These are phyloP conservation scores for Meleagris gallopavo DNA, from an alignment of 2,113 vertebrate species.

Conservation along the genomic window DNA sequence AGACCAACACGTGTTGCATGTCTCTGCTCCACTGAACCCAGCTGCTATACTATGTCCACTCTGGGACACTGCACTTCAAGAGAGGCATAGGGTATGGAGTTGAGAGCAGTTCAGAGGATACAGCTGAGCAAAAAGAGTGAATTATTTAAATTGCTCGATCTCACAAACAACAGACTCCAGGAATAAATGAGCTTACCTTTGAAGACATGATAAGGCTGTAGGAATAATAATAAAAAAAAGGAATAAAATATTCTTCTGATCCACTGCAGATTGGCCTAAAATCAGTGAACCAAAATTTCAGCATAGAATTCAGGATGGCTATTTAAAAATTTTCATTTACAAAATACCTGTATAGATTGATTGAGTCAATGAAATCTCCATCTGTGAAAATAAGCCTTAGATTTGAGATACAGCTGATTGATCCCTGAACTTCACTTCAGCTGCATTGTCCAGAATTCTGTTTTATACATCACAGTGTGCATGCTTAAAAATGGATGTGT, in stretches of 20 bases:
- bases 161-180: neutral
- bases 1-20: fast-evolving
- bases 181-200: neutral
- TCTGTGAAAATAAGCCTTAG: neutral
- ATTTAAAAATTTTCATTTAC: neutral
- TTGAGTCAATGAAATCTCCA: neutral
- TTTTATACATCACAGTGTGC: neutral
- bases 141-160: neutral
- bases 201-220: neutral
- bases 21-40: neutral
- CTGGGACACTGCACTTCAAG: neutral
- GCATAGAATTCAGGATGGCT: neutral
- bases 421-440: neutral
- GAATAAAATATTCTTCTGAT: neutral
- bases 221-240: neutral
- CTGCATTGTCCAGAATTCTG: neutral
- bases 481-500: neutral
- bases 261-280: neutral
- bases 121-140: neutral
- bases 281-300: neutral
- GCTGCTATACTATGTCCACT: neutral
- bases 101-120: neutral
- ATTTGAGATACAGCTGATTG: neutral
- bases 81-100: neutral
- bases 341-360: neutral